These are phyloP conservation scores for Urechis unicinctus DNA, from an alignment of 2,888 invertebrate genomes.

Conservation along the genomic window DNA sequence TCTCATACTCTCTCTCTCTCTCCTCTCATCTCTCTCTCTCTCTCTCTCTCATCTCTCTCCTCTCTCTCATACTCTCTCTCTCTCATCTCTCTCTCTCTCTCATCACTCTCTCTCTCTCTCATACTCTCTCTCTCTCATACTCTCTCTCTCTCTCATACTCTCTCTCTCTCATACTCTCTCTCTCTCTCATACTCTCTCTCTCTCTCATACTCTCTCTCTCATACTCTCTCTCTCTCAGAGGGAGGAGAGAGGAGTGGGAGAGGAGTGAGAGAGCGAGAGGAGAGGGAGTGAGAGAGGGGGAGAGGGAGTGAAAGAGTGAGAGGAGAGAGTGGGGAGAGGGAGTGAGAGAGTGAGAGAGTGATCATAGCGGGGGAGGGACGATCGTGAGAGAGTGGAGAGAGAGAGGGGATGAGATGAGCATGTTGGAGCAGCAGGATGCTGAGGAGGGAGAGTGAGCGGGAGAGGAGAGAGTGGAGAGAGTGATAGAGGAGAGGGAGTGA, in stretches of 20 bases:
- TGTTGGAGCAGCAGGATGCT: no score
- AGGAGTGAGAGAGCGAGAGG: conserved; percentile 1
- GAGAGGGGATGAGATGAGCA: no score
- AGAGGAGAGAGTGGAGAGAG: no score
- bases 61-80: no score
- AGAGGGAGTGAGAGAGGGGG: not conserved
- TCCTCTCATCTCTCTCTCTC: no score
- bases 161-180: conserved; percentile 8
- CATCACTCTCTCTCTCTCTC: no score
- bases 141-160: not conserved
- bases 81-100: no score
- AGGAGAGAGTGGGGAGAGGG: not conserved
- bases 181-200: conserved; percentile 8
- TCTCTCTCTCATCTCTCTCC: no score
- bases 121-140: conserved; percentile 2
- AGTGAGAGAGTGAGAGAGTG: not conserved
- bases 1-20: conserved; percentile 2
- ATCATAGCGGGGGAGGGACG: no score
- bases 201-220: conserved; percentile 3
- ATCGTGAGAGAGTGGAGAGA: no score
- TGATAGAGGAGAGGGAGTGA: no score
- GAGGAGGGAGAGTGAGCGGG: no score
- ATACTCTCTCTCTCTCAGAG: conserved; percentile 4
- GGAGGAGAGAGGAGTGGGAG: not conserved
- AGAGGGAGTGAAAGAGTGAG: not conserved